These are phyloP conservation scores for Gymnocheta viridis DNA, from an alignment of 2,888 invertebrate species.

Conservation along the genomic window DNA sequence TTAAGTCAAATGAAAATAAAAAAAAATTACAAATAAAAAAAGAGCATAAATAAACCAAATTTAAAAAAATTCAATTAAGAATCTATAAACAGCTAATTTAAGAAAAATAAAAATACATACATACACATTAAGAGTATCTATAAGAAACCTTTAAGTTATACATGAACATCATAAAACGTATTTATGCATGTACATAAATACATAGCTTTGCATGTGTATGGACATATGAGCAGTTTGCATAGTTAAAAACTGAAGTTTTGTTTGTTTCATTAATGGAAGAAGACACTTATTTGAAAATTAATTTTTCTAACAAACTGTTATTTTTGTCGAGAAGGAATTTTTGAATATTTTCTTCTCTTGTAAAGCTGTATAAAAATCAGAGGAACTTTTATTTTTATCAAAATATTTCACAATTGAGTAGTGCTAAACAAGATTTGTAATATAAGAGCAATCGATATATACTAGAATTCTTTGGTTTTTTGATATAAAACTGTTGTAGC, in stretches of 20 bases:
- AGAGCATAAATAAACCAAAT: constrained; percentile 51
- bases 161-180: background rate
- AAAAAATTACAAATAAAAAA: constrained; percentile 35
- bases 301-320: background rate
- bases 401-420: constrained; percentile 2
- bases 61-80: constrained; percentile 47
- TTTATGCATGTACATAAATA: background rate
- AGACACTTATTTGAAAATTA: constrained; percentile 1
- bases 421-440: constrained; percentile 32
- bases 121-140: background rate
- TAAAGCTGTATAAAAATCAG: constrained; percentile 6
- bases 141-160: constrained; percentile 4
- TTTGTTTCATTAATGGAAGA: background rate
- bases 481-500: constrained; percentile 52
- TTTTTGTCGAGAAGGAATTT: background rate
- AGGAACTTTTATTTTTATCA: constrained; percentile 24
- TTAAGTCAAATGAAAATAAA: constrained; percentile 37
- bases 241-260: background rate
- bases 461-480: constrained; percentile 23
- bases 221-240: background rate
- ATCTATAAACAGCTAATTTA: constrained; percentile 39
- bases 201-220: background rate
- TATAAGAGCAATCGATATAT: constrained; percentile 41
- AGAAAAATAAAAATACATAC: constrained; percentile 21
- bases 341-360: background rate